Percentiles rank a stretch among this genome's conserved stretches.
These are phyloP conservation scores for Spheniscus mendiculus DNA, from an alignment of 2,113 vertebrate genomes.

Conservation along the genomic window DNA sequence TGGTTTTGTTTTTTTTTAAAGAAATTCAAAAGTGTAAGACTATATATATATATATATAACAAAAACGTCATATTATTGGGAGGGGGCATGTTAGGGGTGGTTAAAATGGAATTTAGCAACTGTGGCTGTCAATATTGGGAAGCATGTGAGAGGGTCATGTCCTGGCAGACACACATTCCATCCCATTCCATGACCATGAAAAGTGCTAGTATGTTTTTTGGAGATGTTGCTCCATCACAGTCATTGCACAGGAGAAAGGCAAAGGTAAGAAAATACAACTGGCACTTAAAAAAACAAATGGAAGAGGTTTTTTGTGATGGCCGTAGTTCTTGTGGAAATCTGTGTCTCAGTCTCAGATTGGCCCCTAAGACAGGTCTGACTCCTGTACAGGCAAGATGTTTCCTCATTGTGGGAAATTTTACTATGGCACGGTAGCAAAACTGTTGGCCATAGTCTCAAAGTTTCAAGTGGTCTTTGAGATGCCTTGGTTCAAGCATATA, in stretches of 20 bases:
- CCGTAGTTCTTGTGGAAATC: background rate
- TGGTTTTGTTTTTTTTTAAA: background rate
- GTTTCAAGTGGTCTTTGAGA: background rate
- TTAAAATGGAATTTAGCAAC: background rate
- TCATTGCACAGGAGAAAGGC: background rate
- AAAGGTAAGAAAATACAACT: background rate
- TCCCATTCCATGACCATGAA: background rate
- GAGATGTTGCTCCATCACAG: background rate
- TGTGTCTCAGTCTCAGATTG: background rate
- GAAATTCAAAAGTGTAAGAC: background rate
- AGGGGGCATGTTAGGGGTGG: accelerated
- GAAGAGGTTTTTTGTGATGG: background rate
- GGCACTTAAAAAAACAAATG: background rate
- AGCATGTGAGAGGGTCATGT: accelerated
- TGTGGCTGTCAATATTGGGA: background rate
- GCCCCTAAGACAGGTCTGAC: background rate
- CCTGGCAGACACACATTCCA: background rate
- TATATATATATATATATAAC: background rate
- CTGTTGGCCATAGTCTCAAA: background rate
- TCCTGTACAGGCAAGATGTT: background rate
- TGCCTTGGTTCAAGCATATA: background rate
- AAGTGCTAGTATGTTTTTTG: background rate
- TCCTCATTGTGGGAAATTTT: background rate
- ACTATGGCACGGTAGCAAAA: background rate
- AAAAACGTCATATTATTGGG: background rate